These are phyloP conservation scores for Liasis olivaceus DNA, from an alignment of 2,797 vertebrate species.

Conservation along the genomic window DNA sequence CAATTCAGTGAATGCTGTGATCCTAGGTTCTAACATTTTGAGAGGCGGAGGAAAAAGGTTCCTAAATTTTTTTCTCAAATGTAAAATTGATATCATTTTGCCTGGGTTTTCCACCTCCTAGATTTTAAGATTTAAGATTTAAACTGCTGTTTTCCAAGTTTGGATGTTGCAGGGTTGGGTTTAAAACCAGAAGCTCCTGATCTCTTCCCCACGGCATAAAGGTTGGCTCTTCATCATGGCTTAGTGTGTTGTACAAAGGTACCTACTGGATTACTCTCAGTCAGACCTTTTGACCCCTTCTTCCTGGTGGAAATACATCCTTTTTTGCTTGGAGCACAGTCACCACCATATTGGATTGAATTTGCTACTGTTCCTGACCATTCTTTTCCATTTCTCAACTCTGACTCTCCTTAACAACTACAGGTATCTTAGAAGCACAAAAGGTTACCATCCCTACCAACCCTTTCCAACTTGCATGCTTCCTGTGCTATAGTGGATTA, in stretches of 20 bases:
- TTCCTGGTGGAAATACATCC: neutral
- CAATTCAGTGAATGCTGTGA: neutral
- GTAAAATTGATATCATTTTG: neutral
- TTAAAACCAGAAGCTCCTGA: neutral
- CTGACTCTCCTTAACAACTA: neutral
- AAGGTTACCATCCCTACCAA: neutral
- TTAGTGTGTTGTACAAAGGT: neutral
- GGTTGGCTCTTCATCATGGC: neutral
- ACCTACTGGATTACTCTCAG: neutral
- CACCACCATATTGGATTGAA: neutral
- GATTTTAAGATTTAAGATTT: neutral
- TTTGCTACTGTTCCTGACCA: neutral
- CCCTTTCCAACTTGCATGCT: neutral
- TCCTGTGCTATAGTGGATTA: neutral
- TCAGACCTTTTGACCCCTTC: neutral
- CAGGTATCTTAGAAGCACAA: neutral
- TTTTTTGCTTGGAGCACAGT: neutral
- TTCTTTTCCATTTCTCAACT: neutral
- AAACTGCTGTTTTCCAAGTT: neutral
- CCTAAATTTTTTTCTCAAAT: neutral
- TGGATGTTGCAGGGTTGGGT: neutral
- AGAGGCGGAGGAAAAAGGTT: neutral
- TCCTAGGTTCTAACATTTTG: neutral
- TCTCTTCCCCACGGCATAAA: neutral
- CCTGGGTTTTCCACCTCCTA: neutral